Conservation (phyloP, 2,113 vertebrate species). For the Vireo altiloquus region DNA sequence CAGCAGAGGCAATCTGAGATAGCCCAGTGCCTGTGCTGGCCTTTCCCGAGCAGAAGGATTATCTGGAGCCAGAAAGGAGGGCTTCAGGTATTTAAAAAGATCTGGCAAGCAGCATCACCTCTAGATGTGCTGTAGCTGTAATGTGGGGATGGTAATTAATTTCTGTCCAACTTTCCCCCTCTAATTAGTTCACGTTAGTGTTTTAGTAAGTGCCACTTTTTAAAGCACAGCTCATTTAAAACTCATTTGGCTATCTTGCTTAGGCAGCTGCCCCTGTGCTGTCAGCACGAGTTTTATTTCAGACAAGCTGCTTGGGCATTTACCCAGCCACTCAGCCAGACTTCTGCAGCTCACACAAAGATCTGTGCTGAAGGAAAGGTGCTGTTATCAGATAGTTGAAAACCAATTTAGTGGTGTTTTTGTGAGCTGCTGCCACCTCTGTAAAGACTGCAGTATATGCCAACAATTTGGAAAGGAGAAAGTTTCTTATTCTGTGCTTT, state of each 20-base stretch:
- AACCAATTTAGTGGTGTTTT: not conserved
- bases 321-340: not conserved
- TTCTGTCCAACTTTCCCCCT: not conserved
- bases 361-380: not conserved
- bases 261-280: not conserved
- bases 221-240: not conserved
- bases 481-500: not conserved
- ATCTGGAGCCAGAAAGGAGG: not conserved
- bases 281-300: not conserved
- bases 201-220: not conserved
- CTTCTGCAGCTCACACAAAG: not conserved
- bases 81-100: not conserved
- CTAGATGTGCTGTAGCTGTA: not conserved
- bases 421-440: not conserved
- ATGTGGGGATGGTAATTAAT: not conserved
- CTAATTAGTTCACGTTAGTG: not conserved
- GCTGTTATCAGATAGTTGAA: not conserved
- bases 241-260: not conserved
- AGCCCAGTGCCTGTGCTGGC: not conserved
- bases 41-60: not conserved
- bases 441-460: not conserved
- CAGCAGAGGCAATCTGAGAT: not conserved
- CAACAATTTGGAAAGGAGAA: not conserved
- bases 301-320: not conserved
- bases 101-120: not conserved